phyloP scores from a whole-genome alignment of 2,113 vertebrate genomes.

The Carassius carassius region DNA sequence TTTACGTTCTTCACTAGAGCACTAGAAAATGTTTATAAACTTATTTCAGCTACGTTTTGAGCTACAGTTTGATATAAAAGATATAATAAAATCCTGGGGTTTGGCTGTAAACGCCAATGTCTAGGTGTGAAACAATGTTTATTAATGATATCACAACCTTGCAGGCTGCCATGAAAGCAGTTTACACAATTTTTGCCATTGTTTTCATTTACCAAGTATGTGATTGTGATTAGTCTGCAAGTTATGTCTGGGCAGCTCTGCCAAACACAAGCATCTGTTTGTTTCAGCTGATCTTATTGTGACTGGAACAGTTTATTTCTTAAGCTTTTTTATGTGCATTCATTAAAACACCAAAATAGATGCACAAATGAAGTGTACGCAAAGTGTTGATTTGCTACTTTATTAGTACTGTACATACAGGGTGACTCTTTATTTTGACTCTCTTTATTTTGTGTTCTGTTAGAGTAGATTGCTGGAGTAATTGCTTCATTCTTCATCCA shows the following conservation, averaged over 20 bases:
- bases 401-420: background rate
- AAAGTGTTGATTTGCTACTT: slow-evolving; percentile 21
- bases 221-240: slow-evolving; percentile 26
- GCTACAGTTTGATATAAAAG: background rate
- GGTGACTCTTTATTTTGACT: slow-evolving; percentile 24
- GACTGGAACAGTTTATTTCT: slow-evolving; percentile 29
- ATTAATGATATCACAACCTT: background rate
- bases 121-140: slow-evolving; percentile 26
- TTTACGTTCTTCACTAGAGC: background rate
- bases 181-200: background rate
- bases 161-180: slow-evolving; percentile 27
- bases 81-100: background rate
- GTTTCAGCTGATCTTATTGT: background rate
- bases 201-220: background rate
- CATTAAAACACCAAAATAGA: slow-evolving; percentile 42
- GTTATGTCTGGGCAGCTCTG: slow-evolving; percentile 4
- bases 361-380: slow-evolving; percentile 23
- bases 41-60: background rate
- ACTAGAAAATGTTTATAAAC: background rate
- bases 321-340: slow-evolving; percentile 31
- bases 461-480: background rate
- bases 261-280: slow-evolving; percentile 1
- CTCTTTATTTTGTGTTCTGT: background rate
- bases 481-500: slow-evolving; percentile 30
- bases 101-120: slow-evolving; percentile 5